Conservation (phyloP, 1,140 invertebrate species). For the Drosophila pandora region DNA sequence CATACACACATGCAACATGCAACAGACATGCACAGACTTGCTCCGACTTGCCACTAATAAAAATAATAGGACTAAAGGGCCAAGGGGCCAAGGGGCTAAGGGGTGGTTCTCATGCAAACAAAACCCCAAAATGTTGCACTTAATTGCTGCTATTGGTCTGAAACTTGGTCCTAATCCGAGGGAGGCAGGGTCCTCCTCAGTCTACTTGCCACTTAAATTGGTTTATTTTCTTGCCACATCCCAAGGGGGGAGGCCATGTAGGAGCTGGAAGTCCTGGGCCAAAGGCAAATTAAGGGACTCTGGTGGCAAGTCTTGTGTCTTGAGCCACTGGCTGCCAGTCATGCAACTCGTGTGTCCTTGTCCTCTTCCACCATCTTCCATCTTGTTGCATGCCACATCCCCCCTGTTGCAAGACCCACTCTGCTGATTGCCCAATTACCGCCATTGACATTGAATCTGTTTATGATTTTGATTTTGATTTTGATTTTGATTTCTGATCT, state of each 20-base stretch:
- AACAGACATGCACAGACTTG: no score
- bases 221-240: conserved; percentile 70
- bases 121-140: conserved; percentile 71
- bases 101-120: conserved; percentile 48
- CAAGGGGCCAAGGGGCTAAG: not conserved
- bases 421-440: conserved; percentile 52
- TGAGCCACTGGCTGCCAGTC: conserved; percentile 25
- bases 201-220: conserved; percentile 38
- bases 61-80: not conserved
- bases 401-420: not conserved
- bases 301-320: not conserved
- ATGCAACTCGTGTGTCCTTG: conserved; percentile 7
- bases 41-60: no score
- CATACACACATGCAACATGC: conserved; percentile 1
- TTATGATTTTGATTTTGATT: not conserved
- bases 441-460: conserved; percentile 52
- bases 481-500: no score
- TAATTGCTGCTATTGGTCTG: conserved; percentile 67
- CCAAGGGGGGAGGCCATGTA: conserved; percentile 9
- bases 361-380: no score
- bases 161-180: conserved; percentile 48
- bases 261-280: no score
- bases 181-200: not conserved
- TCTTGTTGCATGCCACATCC: no score
- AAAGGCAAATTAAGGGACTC: no score